Conservation (phyloP, 2,888 invertebrate species). For the Tridacna crocea region DNA sequence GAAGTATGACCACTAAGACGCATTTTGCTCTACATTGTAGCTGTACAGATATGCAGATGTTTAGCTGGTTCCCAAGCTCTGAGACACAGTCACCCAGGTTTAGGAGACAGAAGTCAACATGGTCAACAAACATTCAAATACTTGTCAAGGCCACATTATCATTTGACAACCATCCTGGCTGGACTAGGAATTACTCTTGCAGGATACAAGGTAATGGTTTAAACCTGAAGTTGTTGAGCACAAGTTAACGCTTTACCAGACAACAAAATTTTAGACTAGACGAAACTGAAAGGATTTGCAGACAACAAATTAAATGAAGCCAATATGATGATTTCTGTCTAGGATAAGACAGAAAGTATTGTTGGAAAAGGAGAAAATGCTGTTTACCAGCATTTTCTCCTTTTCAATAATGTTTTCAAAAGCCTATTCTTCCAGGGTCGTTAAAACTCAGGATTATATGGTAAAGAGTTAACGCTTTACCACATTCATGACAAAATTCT, state of each 20-base stretch:
- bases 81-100: background rate
- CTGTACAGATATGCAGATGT: constrained; percentile 3
- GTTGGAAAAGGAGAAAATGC: no score
- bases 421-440: background rate
- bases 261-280: no score
- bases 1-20: no score
- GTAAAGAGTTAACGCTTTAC: background rate
- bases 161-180: constrained; percentile 27
- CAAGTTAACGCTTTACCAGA: no score
- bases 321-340: no score
- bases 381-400: no score
- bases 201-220: constrained; percentile 27
- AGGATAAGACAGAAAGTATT: no score
- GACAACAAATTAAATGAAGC: no score
- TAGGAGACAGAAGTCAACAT: background rate
- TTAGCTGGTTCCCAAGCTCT: background rate
- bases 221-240: background rate
- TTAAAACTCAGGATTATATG: no score
- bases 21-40: background rate
- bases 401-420: background rate
- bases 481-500: no score
- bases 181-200: constrained; percentile 34
- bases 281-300: no score
- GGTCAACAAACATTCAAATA: constrained; percentile 5
- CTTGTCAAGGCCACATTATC: constrained; percentile 18